Evolutionary conservation across 1,140 invertebrate species (phyloP).

Genomic region (Bombus ignitus): DNA sequence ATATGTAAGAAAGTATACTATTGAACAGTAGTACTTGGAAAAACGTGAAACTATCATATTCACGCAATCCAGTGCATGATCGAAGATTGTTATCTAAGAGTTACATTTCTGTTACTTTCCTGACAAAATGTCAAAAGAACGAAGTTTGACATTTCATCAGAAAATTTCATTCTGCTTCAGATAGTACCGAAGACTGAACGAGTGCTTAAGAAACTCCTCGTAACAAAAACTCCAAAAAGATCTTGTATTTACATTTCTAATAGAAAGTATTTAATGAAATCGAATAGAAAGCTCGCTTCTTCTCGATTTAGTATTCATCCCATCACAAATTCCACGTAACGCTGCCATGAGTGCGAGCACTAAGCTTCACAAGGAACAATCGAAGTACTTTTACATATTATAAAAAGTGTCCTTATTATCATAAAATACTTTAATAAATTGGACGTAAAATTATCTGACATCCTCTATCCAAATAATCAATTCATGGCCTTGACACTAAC

Average conservation of each 20-base stretch:
- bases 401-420: background rate
- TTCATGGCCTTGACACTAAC: background rate
- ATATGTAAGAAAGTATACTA: too few relatives aligned
- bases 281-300: background rate
- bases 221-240: background rate
- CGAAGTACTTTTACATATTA: background rate
- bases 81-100: background rate
- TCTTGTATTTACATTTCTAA: background rate
- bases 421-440: background rate
- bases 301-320: background rate
- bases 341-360: background rate
- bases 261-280: slow-evolving; percentile 1
- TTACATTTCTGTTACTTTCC: background rate
- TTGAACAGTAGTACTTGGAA: too few relatives aligned
- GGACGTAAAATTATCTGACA: background rate
- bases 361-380: background rate
- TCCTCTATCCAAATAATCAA: background rate
- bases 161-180: slow-evolving; percentile 27
- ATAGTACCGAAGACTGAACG: background rate
- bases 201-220: background rate
- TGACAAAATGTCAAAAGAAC: slow-evolving; percentile 50
- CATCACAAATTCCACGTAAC: background rate
- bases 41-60: background rate
- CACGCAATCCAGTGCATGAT: background rate
- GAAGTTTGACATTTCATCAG: slow-evolving; percentile 55